Base-by-base conservation (phyloP, 2,797 vertebrate species). In the Mergus octosetaceus region DNA sequence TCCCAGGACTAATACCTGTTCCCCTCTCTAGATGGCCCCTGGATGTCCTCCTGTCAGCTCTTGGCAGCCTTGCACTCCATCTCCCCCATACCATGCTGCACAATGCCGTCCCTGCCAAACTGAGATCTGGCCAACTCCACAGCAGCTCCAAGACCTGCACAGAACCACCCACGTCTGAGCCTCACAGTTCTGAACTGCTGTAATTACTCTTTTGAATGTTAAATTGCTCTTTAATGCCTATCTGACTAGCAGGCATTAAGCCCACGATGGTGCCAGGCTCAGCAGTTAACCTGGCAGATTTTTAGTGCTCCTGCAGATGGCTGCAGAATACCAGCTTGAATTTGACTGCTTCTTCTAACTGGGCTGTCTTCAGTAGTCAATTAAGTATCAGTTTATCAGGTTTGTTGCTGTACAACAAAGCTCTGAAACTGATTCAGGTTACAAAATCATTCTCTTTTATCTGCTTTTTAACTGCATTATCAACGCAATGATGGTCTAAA, bases 391-490 rank as follows among this genome's bases (percentile, higher is more conserved):
- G 6, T 39, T 74, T 34, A 21, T 30, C 11, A 6, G 5, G 9
- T 47, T 71, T 72, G 41, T 7, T 79, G 13, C 38, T 57, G n/a
- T 36, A 43, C 77, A 94, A 56, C 7, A 51, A 77, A 84, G 68
- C 16, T 69, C 64, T 3, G 3, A 54, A 74, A 18, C 25, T 1
- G 2, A 17, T 0, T 3, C 0, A 2, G 5, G 4, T 80, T 62
- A 16, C 13, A 54, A 14, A 75, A 61, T 58, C 60, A 30, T 10
- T 45, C 34, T 45, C 5, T 3, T 71, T 66, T 32, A 45, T 69
- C 66, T 65, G 11, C 32, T 81, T 88, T 81, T 58, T 53, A 80
- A 66, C 3, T 36, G 28, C 12, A 13, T 70, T 69, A 36, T 30
- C 70, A 74, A 82, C 85, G 19, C n/a, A 53, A 57, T 0, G 1